A percentile compares a stretch with the other conserved stretches of the same genome.
Evolutionary conservation across 2,113 vertebrate genomes (phyloP).

Genomic region (Chlorocebus sabaeus): DNA sequence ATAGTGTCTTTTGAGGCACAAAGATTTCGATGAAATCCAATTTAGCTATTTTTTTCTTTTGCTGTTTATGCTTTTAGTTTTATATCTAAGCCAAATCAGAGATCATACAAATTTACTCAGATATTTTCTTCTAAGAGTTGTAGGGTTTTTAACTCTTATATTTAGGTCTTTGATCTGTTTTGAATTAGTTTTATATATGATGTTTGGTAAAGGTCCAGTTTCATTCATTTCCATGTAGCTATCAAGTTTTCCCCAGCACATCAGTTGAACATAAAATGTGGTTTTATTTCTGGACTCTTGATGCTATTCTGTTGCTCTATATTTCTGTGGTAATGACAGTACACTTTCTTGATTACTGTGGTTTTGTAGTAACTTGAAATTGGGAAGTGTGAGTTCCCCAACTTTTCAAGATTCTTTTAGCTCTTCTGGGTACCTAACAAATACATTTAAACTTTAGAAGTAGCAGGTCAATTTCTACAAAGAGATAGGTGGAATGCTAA

Average conservation of each 20-base stretch:
- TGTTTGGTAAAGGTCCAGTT: background rate
- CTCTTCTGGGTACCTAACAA: background rate
- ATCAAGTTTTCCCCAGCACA: background rate
- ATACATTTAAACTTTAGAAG: background rate
- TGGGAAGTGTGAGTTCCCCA: background rate
- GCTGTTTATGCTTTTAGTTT: background rate
- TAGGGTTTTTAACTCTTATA: background rate
- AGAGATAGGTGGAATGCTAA: background rate
- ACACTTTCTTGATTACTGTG: background rate
- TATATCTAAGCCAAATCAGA: background rate
- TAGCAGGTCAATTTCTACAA: background rate
- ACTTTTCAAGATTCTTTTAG: background rate
- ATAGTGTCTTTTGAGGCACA: background rate
- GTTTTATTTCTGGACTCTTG: background rate
- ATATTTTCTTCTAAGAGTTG: background rate
- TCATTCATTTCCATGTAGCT: background rate
- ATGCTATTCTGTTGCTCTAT: accelerated
- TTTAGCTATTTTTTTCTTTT: background rate
- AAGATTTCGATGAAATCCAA: background rate
- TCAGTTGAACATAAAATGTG: background rate
- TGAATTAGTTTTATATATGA: background rate
- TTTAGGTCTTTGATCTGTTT: background rate
- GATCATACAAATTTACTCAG: background rate
- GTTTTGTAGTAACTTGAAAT: background rate
- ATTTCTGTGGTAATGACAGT: no score